Conservation (phyloP, 53 echinoderm and acorn worm species). For the Echinarachnius parma region DNA sequence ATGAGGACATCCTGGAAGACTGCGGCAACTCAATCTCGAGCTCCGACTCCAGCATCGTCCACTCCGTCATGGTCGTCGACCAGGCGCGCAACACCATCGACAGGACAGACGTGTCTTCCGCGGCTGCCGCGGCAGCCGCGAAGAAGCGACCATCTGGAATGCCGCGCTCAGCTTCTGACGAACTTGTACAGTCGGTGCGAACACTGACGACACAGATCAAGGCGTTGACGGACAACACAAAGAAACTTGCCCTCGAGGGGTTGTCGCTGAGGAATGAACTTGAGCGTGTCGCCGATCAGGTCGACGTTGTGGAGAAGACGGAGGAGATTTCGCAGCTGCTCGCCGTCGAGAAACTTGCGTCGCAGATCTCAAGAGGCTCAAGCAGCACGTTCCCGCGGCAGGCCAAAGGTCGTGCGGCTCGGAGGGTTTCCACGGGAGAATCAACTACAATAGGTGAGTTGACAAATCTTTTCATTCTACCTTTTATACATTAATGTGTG, state of each 20-base stretch:
- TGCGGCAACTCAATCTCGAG: slow-evolving; percentile 5
- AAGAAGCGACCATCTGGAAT: no score
- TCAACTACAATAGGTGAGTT: slow-evolving; percentile 18
- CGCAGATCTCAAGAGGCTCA: slow-evolving; percentile 2
- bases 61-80: slow-evolving; percentile 19
- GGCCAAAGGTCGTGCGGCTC: slow-evolving; percentile 1
- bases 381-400: neutral
- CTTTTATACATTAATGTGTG: no score
- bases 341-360: slow-evolving; percentile 26
- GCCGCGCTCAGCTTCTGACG: slow-evolving; percentile 12
- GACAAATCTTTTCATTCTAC: no score
- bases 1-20: slow-evolving; percentile 36
- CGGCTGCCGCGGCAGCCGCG: neutral
- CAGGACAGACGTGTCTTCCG: neutral
- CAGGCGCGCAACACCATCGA: slow-evolving; percentile 6
- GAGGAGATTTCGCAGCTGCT: slow-evolving; percentile 35
- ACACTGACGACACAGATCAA: slow-evolving; percentile 40
- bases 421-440: neutral
- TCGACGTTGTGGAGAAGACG: slow-evolving; percentile 25
- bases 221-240: slow-evolving; percentile 31
- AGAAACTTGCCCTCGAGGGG: slow-evolving; percentile 24
- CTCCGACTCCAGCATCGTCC: slow-evolving; percentile 20
- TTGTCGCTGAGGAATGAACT: slow-evolving; percentile 25
- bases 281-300: slow-evolving; percentile 43
- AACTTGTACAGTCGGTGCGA: slow-evolving; percentile 28